A percentile compares a stretch with the other conserved stretches of the same genome.
These are phyloP conservation scores for Lophochroa leadbeateri DNA, from an alignment of 2,113 vertebrate species.

Conservation along the genomic window DNA sequence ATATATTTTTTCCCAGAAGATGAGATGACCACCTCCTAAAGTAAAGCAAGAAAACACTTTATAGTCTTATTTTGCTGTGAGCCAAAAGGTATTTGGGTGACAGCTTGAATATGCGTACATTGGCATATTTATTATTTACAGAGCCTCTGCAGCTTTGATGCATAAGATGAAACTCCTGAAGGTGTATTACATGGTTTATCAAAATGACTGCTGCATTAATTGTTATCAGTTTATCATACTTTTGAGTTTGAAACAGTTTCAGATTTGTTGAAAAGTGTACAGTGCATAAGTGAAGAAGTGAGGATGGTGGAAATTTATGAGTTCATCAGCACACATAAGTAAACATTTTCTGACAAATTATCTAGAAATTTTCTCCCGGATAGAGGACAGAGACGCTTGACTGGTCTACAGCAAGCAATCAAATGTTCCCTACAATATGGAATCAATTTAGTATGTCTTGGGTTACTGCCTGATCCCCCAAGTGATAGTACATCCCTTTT, in stretches of 20 bases:
- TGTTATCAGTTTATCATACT: not conserved
- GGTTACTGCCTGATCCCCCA: not conserved
- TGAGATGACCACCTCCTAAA: not conserved
- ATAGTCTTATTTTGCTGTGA: not conserved
- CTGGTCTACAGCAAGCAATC: not conserved
- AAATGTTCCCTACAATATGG: not conserved
- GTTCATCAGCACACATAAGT: not conserved
- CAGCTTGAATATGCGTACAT: not conserved
- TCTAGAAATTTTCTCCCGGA: not conserved
- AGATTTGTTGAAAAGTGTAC: not conserved
- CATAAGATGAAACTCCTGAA: not conserved
- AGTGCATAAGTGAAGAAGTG: not conserved
- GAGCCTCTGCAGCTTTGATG: not conserved
- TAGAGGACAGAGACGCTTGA: not conserved
- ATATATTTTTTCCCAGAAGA: slow-evolving; percentile 5
- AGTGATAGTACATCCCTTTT: not conserved
- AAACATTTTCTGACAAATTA: not conserved
- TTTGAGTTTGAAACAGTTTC: not conserved
- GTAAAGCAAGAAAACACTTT: not conserved
- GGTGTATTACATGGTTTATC: not conserved
- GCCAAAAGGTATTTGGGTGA: not conserved
- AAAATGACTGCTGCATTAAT: not conserved
- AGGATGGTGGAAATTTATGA: not conserved
- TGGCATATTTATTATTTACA: not conserved
- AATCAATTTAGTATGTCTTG: not conserved